Base-by-base conservation (phyloP, 2,113 vertebrate genomes). In the Pipa parva region DNA sequence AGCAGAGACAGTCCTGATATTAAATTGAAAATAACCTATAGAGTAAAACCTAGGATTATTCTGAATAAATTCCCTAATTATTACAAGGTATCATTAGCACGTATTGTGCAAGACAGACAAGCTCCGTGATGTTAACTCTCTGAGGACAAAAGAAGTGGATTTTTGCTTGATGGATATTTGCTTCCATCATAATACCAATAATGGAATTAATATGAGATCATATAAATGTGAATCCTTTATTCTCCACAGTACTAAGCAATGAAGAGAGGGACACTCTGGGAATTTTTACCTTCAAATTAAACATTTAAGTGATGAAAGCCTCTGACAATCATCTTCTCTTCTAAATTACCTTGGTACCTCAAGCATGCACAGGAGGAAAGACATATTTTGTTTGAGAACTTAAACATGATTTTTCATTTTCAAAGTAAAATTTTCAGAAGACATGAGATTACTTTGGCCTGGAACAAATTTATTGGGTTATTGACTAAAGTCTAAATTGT, bases 171-270 rank as follows among this genome's bases (percentile, higher is more conserved):
- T 83, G 82, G 78, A 76, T 87, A 88, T 88, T 86, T 90, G 85
- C 89, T 80, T 87, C 76, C 76, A 86, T 84, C 81, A 74, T 81
- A 85, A 81, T 85, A 76, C 78, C 83, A 84, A 79, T 89, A 88
- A 90, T 86, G 80, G 83, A 87, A 87, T 85, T 82, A 85, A 83
- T 87, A 88, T 87, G 84, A 88, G 83, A 85, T 86, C 80, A 72
- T 84, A 87, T 84, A 79, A 84, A 85, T 76, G 57, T 77, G 80
- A 83, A 79, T 77, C 71, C 87, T 87, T 89, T 81, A 83, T 85
- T 86, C 79, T 83, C 78, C 58, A 55, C 1, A 84, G 82, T 81
- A 80, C 81, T 77, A 76, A 82, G 73, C 80, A 80, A 77, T 75
- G 78, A 84, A 83, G 83, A 85, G 78, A 84, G 76, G 79, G 76